Evolutionary conservation across 2,888 invertebrate species (phyloP).

Genomic region (Eupithecia subfuscata): DNA sequence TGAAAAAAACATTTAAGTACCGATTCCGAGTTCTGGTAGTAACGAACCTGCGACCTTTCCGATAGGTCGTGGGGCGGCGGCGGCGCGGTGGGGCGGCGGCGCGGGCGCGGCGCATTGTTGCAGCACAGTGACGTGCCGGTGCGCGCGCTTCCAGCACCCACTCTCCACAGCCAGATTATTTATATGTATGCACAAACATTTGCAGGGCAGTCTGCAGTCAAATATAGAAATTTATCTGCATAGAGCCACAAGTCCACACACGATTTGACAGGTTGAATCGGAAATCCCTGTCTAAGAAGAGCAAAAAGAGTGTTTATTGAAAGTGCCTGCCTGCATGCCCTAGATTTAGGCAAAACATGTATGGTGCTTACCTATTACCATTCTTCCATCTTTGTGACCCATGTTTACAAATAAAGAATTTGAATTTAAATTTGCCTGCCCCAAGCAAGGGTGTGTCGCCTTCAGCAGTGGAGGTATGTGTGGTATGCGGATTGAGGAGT

Average conservation of each 20-base stretch:
- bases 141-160: neutral
- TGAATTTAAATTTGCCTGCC: neutral
- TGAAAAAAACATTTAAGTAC: neutral
- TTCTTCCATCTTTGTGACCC: too few relatives aligned
- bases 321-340: neutral
- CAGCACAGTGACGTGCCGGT: slow-evolving; percentile 44
- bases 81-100: slow-evolving; percentile 35
- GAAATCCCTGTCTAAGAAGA: neutral
- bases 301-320: neutral
- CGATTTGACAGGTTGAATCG: neutral
- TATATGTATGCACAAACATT: neutral
- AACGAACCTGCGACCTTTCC: slow-evolving; percentile 52
- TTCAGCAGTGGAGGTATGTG: neutral
- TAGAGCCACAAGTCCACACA: neutral
- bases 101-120: slow-evolving; percentile 37
- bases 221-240: neutral
- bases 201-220: neutral
- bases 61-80: slow-evolving; percentile 48
- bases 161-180: neutral
- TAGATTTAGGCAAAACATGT: too few relatives aligned
- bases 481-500: too few relatives aligned
- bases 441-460: neutral
- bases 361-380: too few relatives aligned
- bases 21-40: slow-evolving; percentile 21
- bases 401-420: too few relatives aligned